A percentile compares a stretch with the other conserved stretches of the same genome.
Conservation (phyloP, 2,113 vertebrate genomes). For the Hydrolagus affinis region DNA sequence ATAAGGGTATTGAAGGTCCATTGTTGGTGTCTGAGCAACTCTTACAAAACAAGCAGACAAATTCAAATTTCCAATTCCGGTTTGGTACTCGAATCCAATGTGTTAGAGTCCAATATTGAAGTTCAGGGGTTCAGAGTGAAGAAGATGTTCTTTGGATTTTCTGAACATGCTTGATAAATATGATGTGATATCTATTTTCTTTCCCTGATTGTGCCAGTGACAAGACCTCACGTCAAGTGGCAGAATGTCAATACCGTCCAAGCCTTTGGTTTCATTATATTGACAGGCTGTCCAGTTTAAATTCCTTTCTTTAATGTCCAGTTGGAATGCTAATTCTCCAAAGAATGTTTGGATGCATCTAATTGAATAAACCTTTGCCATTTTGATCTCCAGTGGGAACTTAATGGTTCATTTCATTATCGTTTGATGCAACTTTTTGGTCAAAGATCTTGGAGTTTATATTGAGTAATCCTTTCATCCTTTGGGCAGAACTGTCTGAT, state of each 20-base stretch:
- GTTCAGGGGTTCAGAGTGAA: background rate
- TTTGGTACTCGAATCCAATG: background rate
- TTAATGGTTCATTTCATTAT: background rate
- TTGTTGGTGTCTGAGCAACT: background rate
- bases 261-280: constrained; percentile 18
- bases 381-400: background rate
- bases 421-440: background rate
- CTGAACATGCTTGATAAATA: background rate
- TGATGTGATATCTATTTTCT: constrained; percentile 12
- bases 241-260: constrained; percentile 18
- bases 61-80: background rate
- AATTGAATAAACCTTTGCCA: background rate
- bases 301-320: background rate
- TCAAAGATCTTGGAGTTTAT: background rate
- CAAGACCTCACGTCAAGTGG: constrained; percentile 12
- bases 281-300: constrained; percentile 4
- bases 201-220: background rate
- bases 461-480: background rate
- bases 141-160: background rate
- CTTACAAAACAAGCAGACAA: background rate
- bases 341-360: background rate
- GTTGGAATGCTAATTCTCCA: constrained; percentile 10
- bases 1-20: background rate
- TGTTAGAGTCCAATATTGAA: background rate
- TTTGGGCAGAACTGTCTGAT: background rate